Percentiles rank a stretch among this genome's conserved stretches.
These are phyloP conservation scores for Silurus aristotelis DNA, from an alignment of 2,797 vertebrate genomes.

Conservation along the genomic window DNA sequence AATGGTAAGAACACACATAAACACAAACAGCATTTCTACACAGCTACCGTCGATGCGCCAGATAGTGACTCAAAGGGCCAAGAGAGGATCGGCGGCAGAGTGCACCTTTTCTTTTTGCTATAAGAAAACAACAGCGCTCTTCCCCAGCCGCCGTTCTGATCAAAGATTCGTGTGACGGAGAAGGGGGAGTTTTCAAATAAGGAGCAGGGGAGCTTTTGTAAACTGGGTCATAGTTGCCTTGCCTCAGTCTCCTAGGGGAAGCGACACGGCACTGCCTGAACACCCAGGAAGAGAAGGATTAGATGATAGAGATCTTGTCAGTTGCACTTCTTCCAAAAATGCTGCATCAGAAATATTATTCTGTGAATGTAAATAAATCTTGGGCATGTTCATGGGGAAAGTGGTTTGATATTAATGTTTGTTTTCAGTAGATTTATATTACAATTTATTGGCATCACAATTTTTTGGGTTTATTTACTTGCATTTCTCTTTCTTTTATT, in stretches of 20 bases:
- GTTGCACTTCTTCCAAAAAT: conserved; percentile 48
- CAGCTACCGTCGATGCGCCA: conserved; percentile 43
- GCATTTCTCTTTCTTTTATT: neutral
- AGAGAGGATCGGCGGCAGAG: conserved; percentile 57
- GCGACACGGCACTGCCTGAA: conserved; percentile 51
- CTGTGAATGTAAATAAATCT: conserved; percentile 51
- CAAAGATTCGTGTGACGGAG: conserved; percentile 66
- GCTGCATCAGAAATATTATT: conserved; percentile 59
- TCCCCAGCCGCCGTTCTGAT: conserved; percentile 71
- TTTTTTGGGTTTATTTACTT: neutral
- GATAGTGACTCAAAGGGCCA: conserved; percentile 52
- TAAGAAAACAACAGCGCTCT: conserved; percentile 72
- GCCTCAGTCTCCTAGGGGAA: conserved; percentile 54
- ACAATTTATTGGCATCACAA: conserved; percentile 1
- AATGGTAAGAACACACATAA: conserved; percentile 29
- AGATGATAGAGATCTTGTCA: conserved; percentile 55
- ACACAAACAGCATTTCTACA: conserved; percentile 45
- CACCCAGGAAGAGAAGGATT: conserved; percentile 59
- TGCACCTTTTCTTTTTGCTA: conserved; percentile 60
- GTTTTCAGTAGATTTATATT: conserved; percentile 14
- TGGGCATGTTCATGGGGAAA: conserved; percentile 3
- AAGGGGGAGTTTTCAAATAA: conserved; percentile 63
- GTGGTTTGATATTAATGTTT: conserved; percentile 17
- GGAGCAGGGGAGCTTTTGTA: conserved; percentile 65
- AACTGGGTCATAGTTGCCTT: conserved; percentile 72